Conservation (phyloP, 1,140 invertebrate genomes). For the Drosophila melanica region DNA sequence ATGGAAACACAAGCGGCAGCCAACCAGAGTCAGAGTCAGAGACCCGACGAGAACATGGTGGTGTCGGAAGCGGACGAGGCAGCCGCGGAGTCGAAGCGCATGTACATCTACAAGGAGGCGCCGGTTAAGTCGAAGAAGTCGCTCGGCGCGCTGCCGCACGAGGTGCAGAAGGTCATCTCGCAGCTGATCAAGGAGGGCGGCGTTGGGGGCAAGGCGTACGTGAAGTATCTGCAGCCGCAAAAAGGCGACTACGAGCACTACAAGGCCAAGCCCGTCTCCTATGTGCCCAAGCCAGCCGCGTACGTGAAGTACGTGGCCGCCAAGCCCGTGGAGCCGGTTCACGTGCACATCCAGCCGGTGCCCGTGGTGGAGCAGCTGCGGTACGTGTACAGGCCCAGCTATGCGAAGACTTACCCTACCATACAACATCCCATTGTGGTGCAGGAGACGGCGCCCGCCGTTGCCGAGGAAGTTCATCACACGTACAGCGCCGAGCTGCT, state of each 20-base stretch:
- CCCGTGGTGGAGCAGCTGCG: slow-evolving; percentile 78
- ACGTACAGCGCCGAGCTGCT: slow-evolving; percentile 57
- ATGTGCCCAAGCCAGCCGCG: slow-evolving; percentile 42
- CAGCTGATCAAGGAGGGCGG: slow-evolving; percentile 67
- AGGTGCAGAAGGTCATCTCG: slow-evolving; percentile 75
- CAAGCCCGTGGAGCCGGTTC: slow-evolving; percentile 46
- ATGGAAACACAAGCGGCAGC: slow-evolving; percentile 39
- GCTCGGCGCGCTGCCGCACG: slow-evolving; percentile 59
- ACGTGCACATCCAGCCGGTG: slow-evolving; percentile 77
- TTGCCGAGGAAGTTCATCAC: slow-evolving; percentile 60
- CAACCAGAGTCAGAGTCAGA: slow-evolving; percentile 28
- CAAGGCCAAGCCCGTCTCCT: slow-evolving; percentile 42
- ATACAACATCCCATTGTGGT: slow-evolving; percentile 71
- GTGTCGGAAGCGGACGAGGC: slow-evolving; percentile 36
- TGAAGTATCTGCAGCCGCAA: slow-evolving; percentile 71
- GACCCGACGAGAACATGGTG: slow-evolving; percentile 52
- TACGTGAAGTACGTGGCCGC: slow-evolving; percentile 49
- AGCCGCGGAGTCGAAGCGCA: slow-evolving; percentile 62
- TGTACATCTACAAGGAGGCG: slow-evolving; percentile 69
- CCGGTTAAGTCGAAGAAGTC: slow-evolving; percentile 71
- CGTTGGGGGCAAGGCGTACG: slow-evolving; percentile 68
- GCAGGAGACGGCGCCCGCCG: slow-evolving; percentile 39
- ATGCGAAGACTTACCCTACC: slow-evolving; percentile 30
- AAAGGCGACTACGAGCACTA: slow-evolving; percentile 66
- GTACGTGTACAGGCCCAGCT: slow-evolving; percentile 66